Conservation (phyloP, 2,113 vertebrate genomes). For the Dipodomys ordii region DNA sequence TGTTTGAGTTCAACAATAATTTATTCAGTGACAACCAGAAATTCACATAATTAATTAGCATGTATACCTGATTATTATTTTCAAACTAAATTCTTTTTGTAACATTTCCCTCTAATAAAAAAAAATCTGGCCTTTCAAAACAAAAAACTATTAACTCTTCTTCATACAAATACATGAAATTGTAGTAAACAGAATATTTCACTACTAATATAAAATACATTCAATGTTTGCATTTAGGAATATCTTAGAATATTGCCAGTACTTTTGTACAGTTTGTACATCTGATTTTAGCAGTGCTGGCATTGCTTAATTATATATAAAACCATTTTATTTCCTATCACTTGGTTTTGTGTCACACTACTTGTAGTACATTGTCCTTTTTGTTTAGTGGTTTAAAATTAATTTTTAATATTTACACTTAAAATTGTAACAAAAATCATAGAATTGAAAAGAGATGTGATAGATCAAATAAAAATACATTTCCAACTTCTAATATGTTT, state of each 20-base stretch:
- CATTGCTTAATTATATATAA: background rate
- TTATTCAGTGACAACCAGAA: conserved; percentile 22
- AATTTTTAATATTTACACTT: conserved; percentile 52
- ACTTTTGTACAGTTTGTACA: background rate
- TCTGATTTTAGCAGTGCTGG: background rate
- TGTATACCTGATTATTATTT: conserved; percentile 23
- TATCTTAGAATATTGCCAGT: background rate
- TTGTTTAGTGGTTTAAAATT: background rate
- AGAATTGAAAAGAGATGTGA: background rate
- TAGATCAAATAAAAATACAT: conserved; percentile 43
- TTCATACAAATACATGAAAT: background rate
- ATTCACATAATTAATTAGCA: conserved; percentile 2
- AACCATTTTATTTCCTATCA: conserved; percentile 4
- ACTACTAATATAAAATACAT: background rate
- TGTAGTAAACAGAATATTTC: background rate
- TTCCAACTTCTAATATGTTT: conserved; percentile 55
- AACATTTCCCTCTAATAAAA: background rate
- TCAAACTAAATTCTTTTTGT: background rate
- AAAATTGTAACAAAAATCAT: conserved; percentile 58
- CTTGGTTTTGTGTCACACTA: background rate
- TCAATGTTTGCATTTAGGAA: background rate
- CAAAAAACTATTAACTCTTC: background rate
- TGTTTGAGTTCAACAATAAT: conserved; percentile 18
- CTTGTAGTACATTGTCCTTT: background rate
- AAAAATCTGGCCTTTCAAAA: background rate